Evolutionary conservation across 1,140 invertebrate species (phyloP).

Genomic region (Drosophila funebris): DNA sequence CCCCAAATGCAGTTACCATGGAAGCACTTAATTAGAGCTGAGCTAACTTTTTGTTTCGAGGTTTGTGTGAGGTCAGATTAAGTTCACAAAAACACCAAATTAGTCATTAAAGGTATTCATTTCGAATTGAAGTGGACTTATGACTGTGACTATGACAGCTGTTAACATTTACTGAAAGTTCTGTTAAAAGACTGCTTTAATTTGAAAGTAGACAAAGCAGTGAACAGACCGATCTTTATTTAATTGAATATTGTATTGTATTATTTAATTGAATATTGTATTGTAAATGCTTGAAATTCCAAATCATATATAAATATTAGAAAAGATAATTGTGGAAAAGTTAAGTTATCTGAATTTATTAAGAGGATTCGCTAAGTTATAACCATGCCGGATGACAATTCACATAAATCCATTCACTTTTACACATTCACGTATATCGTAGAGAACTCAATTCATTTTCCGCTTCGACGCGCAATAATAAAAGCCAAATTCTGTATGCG

Average conservation of each 20-base stretch:
- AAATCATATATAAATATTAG: not conserved
- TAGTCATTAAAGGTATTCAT: not conserved
- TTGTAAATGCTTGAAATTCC: no score
- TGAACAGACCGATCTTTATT: no score
- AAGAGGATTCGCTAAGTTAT: constrained; percentile 7
- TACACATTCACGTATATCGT: not conserved
- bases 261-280: no score
- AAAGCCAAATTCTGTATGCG: constrained; percentile 36
- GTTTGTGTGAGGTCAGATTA: not conserved
- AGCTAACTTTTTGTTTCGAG: not conserved
- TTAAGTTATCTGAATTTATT: not conserved
- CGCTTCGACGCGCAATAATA: constrained; percentile 58
- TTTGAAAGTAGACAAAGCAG: no score
- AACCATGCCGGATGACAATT: constrained; percentile 28
- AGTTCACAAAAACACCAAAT: not conserved
- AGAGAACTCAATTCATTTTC: constrained; percentile 35
- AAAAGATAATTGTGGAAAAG: not conserved
- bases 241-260: no score
- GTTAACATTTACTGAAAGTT: no score
- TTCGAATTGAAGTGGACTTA: not conserved
- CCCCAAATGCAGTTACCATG: constrained; percentile 2
- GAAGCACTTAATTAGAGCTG: not conserved
- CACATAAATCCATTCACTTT: not conserved
- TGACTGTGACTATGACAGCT: not conserved
- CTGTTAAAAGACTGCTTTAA: no score